Conservation (phyloP, 2,113 vertebrate genomes). For the Cyrtonyx montezumae region DNA sequence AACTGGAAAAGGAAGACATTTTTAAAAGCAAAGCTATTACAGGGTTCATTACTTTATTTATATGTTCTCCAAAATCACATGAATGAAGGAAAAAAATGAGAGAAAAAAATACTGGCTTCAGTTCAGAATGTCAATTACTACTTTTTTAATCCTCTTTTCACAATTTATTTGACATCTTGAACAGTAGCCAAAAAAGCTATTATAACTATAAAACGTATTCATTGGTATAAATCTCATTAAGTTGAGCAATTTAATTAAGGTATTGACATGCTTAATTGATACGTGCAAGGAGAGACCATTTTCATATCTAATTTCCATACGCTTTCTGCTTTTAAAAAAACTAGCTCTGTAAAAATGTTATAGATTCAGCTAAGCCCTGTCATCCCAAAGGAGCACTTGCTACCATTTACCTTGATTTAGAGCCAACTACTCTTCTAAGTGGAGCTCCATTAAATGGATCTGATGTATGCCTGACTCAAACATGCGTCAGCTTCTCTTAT, state of each 20-base stretch:
- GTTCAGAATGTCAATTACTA: conserved; percentile 82
- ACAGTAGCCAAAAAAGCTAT: conserved; percentile 97
- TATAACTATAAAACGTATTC: conserved; percentile 98
- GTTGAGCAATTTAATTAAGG: conserved; percentile 98
- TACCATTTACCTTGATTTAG: conserved; percentile 91
- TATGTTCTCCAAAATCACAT: conserved; percentile 79
- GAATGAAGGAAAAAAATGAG: conserved; percentile 71
- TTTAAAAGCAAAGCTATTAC: conserved; percentile 74
- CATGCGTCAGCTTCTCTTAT: conserved; percentile 88
- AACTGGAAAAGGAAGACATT: conserved; percentile 72
- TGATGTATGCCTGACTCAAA: conserved; percentile 84
- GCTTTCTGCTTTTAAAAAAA: conserved; percentile 81
- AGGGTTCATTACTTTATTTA: conserved; percentile 77
- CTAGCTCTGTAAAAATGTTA: conserved; percentile 81
- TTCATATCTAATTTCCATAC: conserved; percentile 93
- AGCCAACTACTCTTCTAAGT: conserved; percentile 83
- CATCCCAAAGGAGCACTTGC: conserved; percentile 89
- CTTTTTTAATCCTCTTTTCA: conserved; percentile 83
- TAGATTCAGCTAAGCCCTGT: conserved; percentile 81
- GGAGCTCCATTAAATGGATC: conserved; percentile 79
- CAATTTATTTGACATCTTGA: conserved; percentile 96
- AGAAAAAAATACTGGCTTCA: conserved; percentile 72
- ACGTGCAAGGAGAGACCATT: conserved; percentile 88
- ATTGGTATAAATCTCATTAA: conserved; percentile 98
- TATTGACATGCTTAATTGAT: conserved; percentile 99